These are phyloP conservation scores for Babyrousa celebensis DNA, from an alignment of 2,797 vertebrate species.

Conservation along the genomic window DNA sequence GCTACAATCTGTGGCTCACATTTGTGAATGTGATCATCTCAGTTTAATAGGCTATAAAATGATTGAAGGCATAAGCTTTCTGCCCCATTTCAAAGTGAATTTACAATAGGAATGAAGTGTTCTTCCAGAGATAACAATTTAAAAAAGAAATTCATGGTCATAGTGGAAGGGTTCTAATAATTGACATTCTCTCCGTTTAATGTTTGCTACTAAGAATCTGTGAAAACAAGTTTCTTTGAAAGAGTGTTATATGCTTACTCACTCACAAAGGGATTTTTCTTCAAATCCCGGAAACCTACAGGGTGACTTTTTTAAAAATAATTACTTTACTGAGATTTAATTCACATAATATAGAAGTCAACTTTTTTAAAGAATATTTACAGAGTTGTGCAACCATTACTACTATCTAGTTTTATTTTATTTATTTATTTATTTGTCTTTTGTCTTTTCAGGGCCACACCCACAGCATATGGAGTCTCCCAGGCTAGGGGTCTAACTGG, in stretches of 20 bases:
- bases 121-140: constrained; percentile 7
- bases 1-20: not conserved
- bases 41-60: constrained; percentile 48
- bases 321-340: constrained; percentile 35
- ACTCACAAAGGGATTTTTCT: not conserved
- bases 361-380: not conserved
- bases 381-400: not conserved
- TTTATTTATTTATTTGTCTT: not conserved
- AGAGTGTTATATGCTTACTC: not conserved
- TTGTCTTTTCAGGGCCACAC: too few relatives aligned
- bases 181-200: not conserved
- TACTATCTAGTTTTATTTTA: constrained; percentile 34
- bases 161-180: not conserved
- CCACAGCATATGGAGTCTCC: too few relatives aligned
- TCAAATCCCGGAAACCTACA: not conserved
- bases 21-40: constrained; percentile 44
- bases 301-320: not conserved
- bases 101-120: not conserved
- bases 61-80: not conserved
- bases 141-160: not conserved
- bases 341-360: not conserved
- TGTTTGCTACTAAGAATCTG: constrained; percentile 6
- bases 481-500: too few relatives aligned
- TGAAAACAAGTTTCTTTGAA: constrained; percentile 2
- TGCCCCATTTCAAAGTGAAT: constrained; percentile 16